Percentiles rank a stretch among this genome's conserved stretches.
phyloP scores from a whole-genome alignment of 2,888 invertebrate species.

The Schizaphis graminum region DNA sequence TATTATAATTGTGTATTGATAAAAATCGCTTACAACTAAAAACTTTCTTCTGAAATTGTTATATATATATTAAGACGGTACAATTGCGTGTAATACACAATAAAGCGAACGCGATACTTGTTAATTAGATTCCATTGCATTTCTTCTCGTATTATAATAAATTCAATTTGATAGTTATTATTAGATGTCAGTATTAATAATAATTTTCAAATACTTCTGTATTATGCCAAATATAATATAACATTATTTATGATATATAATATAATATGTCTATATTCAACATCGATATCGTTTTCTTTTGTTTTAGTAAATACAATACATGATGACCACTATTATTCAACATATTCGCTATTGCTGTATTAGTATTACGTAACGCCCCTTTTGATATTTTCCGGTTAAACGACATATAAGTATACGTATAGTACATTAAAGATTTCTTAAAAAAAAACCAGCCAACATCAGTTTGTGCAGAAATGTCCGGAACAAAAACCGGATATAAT shows the following conservation, averaged over 20 bases:
- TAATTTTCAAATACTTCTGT: neutral
- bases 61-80: neutral
- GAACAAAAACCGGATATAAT: constrained; percentile 11
- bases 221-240: too few relatives aligned
- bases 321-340: neutral
- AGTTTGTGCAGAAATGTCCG: neutral
- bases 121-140: neutral
- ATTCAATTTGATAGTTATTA: neutral
- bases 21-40: neutral
- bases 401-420: neutral
- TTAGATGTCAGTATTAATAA: neutral
- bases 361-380: neutral
- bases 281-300: neutral
- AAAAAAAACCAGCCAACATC: neutral
- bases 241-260: too few relatives aligned
- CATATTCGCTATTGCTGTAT: neutral
- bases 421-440: neutral
- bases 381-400: constrained; percentile 2
- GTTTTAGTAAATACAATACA: neutral
- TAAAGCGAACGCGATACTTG: neutral
- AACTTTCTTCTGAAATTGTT: neutral
- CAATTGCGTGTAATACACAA: neutral
- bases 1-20: neutral
- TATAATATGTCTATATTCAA: neutral
- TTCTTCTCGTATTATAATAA: neutral